Conservation (phyloP, 1,140 invertebrate species). For the Paracyclopina nana region DNA sequence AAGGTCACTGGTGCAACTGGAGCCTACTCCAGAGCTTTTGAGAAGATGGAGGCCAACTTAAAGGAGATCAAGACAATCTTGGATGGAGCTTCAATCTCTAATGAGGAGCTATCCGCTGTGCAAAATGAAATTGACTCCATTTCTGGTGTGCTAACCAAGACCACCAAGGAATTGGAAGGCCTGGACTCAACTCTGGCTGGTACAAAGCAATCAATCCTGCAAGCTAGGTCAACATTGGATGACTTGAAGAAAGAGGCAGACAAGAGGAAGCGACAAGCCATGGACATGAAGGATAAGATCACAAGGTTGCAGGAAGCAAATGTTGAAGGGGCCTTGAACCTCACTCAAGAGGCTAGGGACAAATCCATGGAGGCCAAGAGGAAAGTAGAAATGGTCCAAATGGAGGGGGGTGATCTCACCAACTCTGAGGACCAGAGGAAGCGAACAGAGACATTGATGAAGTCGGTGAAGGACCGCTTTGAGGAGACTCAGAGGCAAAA, state of each 20-base stretch:
- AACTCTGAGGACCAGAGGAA: conserved; percentile 62
- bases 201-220: conserved; percentile 50
- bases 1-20: conserved; percentile 78
- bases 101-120: conserved; percentile 46
- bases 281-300: conserved; percentile 56
- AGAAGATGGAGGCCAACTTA: conserved; percentile 63
- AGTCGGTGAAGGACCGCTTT: conserved; percentile 43
- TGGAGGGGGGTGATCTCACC: conserved; percentile 28
- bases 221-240: conserved; percentile 52
- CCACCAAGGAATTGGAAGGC: conserved; percentile 34
- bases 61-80: conserved; percentile 52
- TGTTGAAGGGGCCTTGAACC: conserved; percentile 74
- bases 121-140: conserved; percentile 30
- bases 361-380: conserved; percentile 44
- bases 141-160: conserved; percentile 25
- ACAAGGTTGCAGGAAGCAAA: conserved; percentile 81
- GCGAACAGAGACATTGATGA: conserved; percentile 55
- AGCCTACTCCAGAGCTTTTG: conserved; percentile 81
- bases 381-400: conserved; percentile 29
- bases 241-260: conserved; percentile 48
- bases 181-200: conserved; percentile 44
- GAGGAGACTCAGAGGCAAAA: conserved; percentile 43
- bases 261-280: conserved; percentile 45
- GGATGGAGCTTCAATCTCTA: conserved; percentile 47
- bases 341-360: conserved; percentile 57